These are phyloP conservation scores for Epizoanthus fatuus DNA, from an alignment of 92 coral and sea anemone species.

Conservation along the genomic window DNA sequence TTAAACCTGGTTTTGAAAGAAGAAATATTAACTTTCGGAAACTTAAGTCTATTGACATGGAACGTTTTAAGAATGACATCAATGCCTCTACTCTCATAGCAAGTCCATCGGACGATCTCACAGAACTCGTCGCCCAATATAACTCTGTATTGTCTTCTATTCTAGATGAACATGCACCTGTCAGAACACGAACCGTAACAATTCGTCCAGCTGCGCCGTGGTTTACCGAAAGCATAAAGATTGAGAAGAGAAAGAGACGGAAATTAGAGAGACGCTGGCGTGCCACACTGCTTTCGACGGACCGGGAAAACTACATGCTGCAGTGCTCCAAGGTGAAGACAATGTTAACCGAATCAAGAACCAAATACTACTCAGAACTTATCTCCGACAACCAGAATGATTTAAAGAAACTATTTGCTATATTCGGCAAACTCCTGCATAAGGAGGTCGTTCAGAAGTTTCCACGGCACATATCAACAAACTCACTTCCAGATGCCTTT, in stretches of 20 bases:
- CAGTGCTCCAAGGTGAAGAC: too few relatives aligned
- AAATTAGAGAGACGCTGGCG: too few relatives aligned
- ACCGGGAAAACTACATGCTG: too few relatives aligned
- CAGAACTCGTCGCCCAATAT: background rate
- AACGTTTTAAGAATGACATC: background rate
- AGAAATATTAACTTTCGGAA: constrained; percentile 2
- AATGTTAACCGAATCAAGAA: constrained; percentile 11
- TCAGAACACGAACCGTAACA: background rate
- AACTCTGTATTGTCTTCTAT: constrained; percentile 1
- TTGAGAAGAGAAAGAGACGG: too few relatives aligned
- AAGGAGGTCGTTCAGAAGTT: background rate
- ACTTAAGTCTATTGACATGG: background rate
- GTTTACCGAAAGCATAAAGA: background rate
- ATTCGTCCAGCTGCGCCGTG: background rate
- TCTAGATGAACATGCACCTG: constrained; percentile 5
- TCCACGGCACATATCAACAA: background rate
- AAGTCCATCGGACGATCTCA: background rate
- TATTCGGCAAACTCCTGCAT: constrained; percentile 4
- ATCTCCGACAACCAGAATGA: constrained; percentile 2
- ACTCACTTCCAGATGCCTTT: constrained; percentile 27
- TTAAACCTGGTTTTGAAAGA: background rate
- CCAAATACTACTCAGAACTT: constrained; percentile 9
- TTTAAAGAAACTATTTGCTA: constrained; percentile 7
- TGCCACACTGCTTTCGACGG: too few relatives aligned
- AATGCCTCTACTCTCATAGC: background rate